phyloP scores from a whole-genome alignment of 2,797 vertebrate species.

The Ficedula albicollis region DNA sequence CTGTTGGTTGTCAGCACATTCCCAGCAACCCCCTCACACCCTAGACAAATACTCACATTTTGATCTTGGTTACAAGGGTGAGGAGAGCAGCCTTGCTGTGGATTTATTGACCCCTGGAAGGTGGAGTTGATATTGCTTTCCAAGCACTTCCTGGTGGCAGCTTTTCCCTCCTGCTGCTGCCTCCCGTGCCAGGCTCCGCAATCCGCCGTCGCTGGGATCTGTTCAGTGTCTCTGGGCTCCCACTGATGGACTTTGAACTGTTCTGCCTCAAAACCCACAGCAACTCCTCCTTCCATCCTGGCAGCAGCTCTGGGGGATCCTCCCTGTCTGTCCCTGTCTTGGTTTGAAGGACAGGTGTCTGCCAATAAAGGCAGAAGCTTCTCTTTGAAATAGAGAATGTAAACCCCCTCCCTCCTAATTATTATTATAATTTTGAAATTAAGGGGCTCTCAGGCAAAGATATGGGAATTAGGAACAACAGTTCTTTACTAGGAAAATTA shows the following conservation, averaged over 20 bases:
- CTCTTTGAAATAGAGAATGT: too few relatives aligned
- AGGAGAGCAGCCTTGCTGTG: neutral
- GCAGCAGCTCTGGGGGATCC: neutral
- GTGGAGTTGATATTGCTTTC: neutral
- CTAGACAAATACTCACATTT: neutral
- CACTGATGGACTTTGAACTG: neutral
- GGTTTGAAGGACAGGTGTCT: too few relatives aligned
- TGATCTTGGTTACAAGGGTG: neutral
- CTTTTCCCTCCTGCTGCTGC: neutral
- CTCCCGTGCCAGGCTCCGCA: neutral
- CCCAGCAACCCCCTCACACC: neutral
- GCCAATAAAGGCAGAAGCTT: too few relatives aligned
- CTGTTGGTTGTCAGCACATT: neutral
- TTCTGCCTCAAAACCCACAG: neutral
- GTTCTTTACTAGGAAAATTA: too few relatives aligned
- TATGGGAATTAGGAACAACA: too few relatives aligned
- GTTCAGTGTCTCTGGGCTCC: neutral
- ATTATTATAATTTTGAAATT: too few relatives aligned
- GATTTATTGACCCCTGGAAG: neutral
- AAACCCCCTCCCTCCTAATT: too few relatives aligned
- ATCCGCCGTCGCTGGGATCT: neutral
- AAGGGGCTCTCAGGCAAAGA: too few relatives aligned
- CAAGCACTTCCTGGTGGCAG: neutral
- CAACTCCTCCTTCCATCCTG: neutral
- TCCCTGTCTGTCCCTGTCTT: neutral